Percentiles rank a stretch among this genome's conserved stretches.
Conservation (phyloP, 2,797 vertebrate species). For the Sparidentex hasta region DNA sequence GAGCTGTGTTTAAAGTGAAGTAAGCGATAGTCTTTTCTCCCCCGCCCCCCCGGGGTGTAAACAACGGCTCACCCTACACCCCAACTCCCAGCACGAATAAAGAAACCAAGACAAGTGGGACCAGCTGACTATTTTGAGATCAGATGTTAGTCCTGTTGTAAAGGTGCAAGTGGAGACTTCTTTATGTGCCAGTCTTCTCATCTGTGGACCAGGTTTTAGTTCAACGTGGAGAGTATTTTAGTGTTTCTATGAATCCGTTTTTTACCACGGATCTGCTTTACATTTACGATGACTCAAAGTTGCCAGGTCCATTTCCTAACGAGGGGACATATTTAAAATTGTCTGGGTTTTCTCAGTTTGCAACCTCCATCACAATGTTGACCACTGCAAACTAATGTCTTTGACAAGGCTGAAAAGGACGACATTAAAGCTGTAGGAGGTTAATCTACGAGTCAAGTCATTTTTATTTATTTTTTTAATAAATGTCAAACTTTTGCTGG, state of each 20-base stretch:
- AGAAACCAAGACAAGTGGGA: conserved; percentile 10
- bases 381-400: not conserved
- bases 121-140: not conserved
- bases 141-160: conserved; percentile 8
- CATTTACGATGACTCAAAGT: not conserved
- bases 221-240: not conserved
- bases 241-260: not conserved
- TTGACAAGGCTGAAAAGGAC: not conserved
- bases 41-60: not conserved
- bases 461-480: too few species aligned
- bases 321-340: not conserved
- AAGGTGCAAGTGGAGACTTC: not conserved
- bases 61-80: conserved; percentile 1
- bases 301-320: not conserved
- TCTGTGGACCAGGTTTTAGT: not conserved
- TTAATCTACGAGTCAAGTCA: too few species aligned
- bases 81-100: not conserved
- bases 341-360: not conserved
- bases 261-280: not conserved
- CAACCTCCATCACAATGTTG: not conserved
- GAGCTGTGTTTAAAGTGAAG: conserved; percentile 2
- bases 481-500: too few species aligned
- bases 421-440: too few species aligned
- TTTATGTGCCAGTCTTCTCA: not conserved
- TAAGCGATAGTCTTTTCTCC: conserved; percentile 6